phyloP scores from a whole-genome alignment of 2,888 invertebrate species.

The Phalera bucephala region DNA sequence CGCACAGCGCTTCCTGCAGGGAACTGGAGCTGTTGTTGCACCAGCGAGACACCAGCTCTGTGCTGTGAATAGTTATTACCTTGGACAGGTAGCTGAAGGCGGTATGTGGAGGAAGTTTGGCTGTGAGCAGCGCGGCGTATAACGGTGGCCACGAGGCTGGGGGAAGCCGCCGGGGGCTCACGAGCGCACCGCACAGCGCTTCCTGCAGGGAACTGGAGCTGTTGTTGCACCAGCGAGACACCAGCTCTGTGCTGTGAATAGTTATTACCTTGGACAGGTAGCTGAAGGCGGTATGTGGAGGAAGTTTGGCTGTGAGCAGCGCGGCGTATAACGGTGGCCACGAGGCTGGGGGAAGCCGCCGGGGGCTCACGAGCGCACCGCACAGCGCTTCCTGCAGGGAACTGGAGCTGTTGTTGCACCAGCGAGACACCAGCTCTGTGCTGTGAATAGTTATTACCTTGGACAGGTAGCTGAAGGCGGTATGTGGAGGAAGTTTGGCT shows the following conservation, averaged over 20 bases:
- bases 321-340: slow-evolving; percentile 48
- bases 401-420: slow-evolving; percentile 26
- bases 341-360: slow-evolving; percentile 24
- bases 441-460: too few relatives aligned
- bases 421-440: slow-evolving; percentile 33
- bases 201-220: slow-evolving; percentile 32
- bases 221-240: slow-evolving; percentile 36
- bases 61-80: too few relatives aligned
- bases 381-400: slow-evolving; percentile 43
- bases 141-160: slow-evolving; percentile 36
- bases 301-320: slow-evolving; percentile 40
- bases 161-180: slow-evolving; percentile 42
- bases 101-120: slow-evolving; percentile 43
- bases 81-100: slow-evolving; percentile 65
- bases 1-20: slow-evolving; percentile 46
- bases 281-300: slow-evolving; percentile 56
- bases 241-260: slow-evolving; percentile 34
- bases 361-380: slow-evolving; percentile 48
- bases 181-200: slow-evolving; percentile 44
- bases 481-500: slow-evolving; percentile 42
- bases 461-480: slow-evolving; percentile 61
- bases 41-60: slow-evolving; percentile 38
- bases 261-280: slow-evolving; percentile 67
- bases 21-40: slow-evolving; percentile 17
- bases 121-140: slow-evolving; percentile 46